Conservation (phyloP, 2,888 invertebrate species). For the Synanthedon myopaeformis region DNA sequence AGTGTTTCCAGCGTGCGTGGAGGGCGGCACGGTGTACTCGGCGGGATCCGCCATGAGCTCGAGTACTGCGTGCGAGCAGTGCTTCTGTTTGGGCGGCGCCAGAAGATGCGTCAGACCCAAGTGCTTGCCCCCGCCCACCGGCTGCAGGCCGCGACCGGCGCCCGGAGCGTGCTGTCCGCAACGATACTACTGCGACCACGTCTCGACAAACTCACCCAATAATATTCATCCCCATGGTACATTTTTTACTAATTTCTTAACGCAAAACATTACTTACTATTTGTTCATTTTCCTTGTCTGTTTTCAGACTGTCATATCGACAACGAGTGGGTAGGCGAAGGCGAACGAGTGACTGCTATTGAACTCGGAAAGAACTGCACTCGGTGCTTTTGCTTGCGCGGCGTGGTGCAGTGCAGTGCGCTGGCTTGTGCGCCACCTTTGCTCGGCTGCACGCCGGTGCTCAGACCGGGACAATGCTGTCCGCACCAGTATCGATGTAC, state of each 20-base stretch:
- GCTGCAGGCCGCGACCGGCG: constrained; percentile 74
- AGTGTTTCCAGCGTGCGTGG: constrained; percentile 74
- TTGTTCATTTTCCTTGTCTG: too few species aligned
- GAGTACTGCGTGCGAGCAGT: constrained; percentile 84
- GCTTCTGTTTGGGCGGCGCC: constrained; percentile 82
- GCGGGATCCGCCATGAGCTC: constrained; percentile 88
- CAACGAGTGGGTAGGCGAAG: constrained; percentile 74
- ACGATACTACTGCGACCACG: constrained; percentile 75
- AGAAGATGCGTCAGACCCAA: constrained; percentile 83
- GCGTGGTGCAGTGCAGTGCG: constrained; percentile 79
- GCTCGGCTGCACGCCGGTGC: constrained; percentile 80
- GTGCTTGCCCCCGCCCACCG: constrained; percentile 80
- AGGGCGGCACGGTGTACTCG: constrained; percentile 78
- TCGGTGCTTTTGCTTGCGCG: constrained; percentile 84
- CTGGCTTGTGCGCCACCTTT: constrained; percentile 81
- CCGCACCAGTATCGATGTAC: constrained; percentile 85
- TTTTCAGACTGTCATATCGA: constrained; percentile 75
- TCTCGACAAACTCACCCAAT: constrained; percentile 17
- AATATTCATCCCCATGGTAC: constrained; percentile 27
- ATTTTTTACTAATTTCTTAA: neutral
- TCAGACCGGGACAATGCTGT: constrained; percentile 83
- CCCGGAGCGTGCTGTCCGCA: constrained; percentile 83
- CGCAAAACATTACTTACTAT: neutral
- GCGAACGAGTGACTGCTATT: constrained; percentile 72
- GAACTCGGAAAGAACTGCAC: constrained; percentile 74